These are phyloP conservation scores for Clinocottus analis DNA, from an alignment of 2,113 vertebrate species.

Conservation along the genomic window DNA sequence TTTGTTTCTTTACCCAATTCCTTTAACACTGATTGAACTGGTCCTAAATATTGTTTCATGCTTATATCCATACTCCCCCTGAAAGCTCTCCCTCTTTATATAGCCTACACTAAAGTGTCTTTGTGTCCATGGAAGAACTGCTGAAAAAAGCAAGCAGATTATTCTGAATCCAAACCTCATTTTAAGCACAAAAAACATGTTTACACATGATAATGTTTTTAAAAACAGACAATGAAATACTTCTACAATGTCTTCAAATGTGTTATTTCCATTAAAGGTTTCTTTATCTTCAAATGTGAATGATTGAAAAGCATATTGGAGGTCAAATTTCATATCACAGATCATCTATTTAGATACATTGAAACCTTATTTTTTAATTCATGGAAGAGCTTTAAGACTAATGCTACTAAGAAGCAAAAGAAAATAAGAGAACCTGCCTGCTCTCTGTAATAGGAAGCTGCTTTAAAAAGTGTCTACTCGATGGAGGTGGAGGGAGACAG, in stretches of 20 bases:
- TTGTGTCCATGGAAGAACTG: conserved; percentile 53
- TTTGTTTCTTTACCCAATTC: background rate
- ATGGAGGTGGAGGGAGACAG: conserved; percentile 10
- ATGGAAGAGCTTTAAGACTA: background rate
- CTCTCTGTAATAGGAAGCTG: background rate
- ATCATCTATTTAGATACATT: conserved; percentile 2
- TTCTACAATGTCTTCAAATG: background rate
- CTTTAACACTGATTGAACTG: background rate
- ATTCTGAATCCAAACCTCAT: background rate
- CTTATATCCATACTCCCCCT: background rate
- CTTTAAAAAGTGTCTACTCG: background rate
- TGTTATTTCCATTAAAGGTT: background rate
- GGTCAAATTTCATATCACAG: conserved; percentile 15
- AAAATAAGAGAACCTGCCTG: background rate
- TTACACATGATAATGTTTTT: background rate
- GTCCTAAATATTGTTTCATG: background rate
- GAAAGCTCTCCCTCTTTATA: conserved; percentile 18
- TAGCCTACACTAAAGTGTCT: conserved; percentile 51
- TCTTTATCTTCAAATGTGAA: background rate
- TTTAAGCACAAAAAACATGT: background rate
- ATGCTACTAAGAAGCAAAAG: background rate
- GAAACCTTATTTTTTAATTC: conserved; percentile 18
- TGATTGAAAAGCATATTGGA: conserved; percentile 1
- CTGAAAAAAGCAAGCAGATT: conserved; percentile 15
- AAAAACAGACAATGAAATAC: background rate